Base-by-base conservation (phyloP, 1,140 invertebrate species). In the Euwallacea similis region DNA sequence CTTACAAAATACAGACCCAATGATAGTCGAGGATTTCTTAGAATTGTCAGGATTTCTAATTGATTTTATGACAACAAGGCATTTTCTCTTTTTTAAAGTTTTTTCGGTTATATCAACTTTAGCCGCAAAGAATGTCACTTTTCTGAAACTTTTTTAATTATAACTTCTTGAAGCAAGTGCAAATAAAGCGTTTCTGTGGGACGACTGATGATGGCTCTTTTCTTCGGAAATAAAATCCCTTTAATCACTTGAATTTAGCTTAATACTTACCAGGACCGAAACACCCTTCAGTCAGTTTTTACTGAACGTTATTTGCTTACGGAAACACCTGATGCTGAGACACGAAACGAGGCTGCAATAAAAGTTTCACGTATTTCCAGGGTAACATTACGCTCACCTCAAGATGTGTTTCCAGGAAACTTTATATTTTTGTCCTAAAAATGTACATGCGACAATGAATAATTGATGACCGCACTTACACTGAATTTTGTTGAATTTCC, bases 381-480 rank as follows among this genome's bases (percentile, higher is more conserved):
- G 64, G 65, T 66, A 61, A 66, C 75, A 71, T 76, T 74, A 72
- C 65, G 66, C 56, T 65, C 53, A 66, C 66, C 56, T 69, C 62
- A 74, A 76, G 70, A 76, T 76, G 75, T 76, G 75, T 74, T 74
- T 60, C 60, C 60, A 58, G 67, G 62, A 69, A 67, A 76, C 73
- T 76, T 72, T 67, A 73, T 73, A 71, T 76, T 76, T 74, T 60
- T 72, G 74, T 74, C 21, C 21, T 73, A 76, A 76, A 76, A 74
- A 76, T 76, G 71, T 73, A 74, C 73, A 71, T 71, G 75, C 60
- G 59, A 44, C 62, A 16, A n/a, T 21, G 62, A 60, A 47, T 42
- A 33, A 42, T 44, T 33, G 21, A 33, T 33, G 21, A 33, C 21
- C 21, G 21, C 21, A 33, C 21, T 33, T 33, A 33, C 21, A 33